Evolutionary conservation across 2,113 vertebrate genomes (phyloP), one percentile per base, ranked within the genome.

Genomic region (Suncus etruscus): DNA sequence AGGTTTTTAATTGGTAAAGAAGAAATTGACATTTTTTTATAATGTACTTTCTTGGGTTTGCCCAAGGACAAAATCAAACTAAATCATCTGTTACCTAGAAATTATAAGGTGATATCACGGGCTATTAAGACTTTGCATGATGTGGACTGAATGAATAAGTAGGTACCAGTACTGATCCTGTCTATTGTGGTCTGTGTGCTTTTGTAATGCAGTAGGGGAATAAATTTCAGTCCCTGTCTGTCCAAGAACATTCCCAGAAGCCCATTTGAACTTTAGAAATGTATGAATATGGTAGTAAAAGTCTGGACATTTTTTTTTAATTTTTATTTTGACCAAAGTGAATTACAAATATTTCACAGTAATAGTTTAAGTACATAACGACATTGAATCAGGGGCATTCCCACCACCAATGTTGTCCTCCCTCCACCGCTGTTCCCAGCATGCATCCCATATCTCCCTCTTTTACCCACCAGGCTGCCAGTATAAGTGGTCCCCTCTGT

Each of bases 1-100:
- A 58, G n/a, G 10, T 8, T 90, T 85, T 87, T 86, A 63, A 77
- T 31, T 61, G 11, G 45, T 48, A 79, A 66, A 27, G 24, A 73
- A 87, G 24, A 83, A 83, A 69, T 32, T 39, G 77, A 45, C 32
- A 29, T 22, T 29, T 79, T 92, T 82, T 83, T 74, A 66, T 47
- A 68, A 86, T 80, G 16, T 27, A 16, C 12, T 24, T 78, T 72
- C 7, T 73, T 15, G 83, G 2, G 65, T 73, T 86, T 93, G 80
- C n/a, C 48, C 15, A 45, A 90, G 69, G 50, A 75, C 32, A 72
- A 39, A 66, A 74, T 32, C 78, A 15, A 65, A 83, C 10, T 16
- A 87, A 87, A 74, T 58, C 11, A 1, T 54, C 14, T n/a, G 27
- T 69, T 45, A 11, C 22, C 11, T 89, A 31, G 47, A 48, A 72